Percentiles rank a stretch among this genome's conserved stretches.
These are phyloP conservation scores for Tenthredo livida DNA, from an alignment of 2,888 invertebrate genomes.

Conservation along the genomic window DNA sequence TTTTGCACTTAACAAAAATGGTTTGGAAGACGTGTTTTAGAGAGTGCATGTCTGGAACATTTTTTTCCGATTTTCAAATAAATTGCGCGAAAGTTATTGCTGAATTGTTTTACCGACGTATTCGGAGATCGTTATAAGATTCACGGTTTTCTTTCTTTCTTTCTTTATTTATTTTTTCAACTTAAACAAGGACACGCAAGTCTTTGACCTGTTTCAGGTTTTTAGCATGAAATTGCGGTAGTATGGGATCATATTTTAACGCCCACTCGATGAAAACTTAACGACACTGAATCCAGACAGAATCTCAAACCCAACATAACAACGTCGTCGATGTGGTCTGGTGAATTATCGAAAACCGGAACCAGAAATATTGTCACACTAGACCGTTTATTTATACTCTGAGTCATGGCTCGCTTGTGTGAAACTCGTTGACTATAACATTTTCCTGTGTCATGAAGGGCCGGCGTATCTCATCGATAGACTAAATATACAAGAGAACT, in stretches of 20 bases:
- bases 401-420: constrained; percentile 22
- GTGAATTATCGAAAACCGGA: constrained; percentile 20
- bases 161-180: not conserved
- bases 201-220: not conserved
- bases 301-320: not conserved
- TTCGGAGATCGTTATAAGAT: not conserved
- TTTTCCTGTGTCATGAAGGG: not conserved
- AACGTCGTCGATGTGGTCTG: not conserved
- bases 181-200: not conserved
- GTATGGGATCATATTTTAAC: constrained; percentile 6
- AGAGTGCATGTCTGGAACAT: not conserved
- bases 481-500: not conserved
- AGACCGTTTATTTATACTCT: constrained; percentile 25
- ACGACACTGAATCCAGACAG: not conserved
- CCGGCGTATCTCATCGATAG: not conserved
- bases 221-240: not conserved
- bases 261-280: constrained; percentile 26
- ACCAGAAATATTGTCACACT: constrained; percentile 9
- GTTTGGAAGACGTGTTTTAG: not conserved
- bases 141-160: not conserved
- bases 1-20: not conserved
- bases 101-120: not conserved
- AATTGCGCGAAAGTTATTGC: not conserved
- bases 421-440: not conserved
- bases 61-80: not conserved